These are phyloP conservation scores for Nasonia giraulti DNA, from an alignment of 1,140 invertebrate genomes.

Conservation along the genomic window DNA sequence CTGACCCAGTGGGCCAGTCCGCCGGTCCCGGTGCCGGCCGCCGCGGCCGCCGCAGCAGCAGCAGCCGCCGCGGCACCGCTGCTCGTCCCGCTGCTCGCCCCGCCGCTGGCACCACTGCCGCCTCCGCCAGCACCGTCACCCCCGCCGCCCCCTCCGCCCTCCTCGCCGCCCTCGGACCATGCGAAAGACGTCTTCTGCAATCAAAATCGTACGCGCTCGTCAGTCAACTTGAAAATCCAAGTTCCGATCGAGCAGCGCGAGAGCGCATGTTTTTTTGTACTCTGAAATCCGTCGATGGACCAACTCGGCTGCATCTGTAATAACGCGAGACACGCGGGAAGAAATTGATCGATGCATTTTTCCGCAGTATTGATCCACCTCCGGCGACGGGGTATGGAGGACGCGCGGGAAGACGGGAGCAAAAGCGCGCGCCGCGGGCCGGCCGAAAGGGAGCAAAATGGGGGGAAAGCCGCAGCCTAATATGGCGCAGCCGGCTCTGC, in stretches of 20 bases:
- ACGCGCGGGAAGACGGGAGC: too few species aligned
- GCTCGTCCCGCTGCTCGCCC: slow-evolving; percentile 62
- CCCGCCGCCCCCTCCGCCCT: slow-evolving; percentile 64
- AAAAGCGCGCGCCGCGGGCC: too few species aligned
- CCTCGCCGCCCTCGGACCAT: slow-evolving; percentile 71
- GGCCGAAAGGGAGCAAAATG: too few species aligned
- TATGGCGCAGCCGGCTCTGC: neutral
- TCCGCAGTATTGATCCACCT: too few species aligned
- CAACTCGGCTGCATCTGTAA: too few species aligned
- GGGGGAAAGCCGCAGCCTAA: neutral
- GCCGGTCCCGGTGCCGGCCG: slow-evolving; percentile 64
- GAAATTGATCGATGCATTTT: too few species aligned
- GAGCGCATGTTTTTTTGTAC: too few species aligned
- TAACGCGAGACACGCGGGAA: too few species aligned
- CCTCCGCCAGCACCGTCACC: slow-evolving; percentile 62
- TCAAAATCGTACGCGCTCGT: slow-evolving; percentile 36
- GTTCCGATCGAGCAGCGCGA: too few species aligned
- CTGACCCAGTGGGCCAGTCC: slow-evolving; percentile 81
- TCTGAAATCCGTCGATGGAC: too few species aligned
- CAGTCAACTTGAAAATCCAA: too few species aligned
- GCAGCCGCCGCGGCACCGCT: slow-evolving; percentile 62
- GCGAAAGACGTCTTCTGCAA: slow-evolving; percentile 73
- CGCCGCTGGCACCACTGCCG: slow-evolving; percentile 64
- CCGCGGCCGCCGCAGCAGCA: slow-evolving; percentile 65
- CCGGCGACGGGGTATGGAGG: too few species aligned